A percentile compares a stretch with the other conserved stretches of the same genome.
Conservation (phyloP, 2,113 vertebrate species). For the Cyprichromis sp. region DNA sequence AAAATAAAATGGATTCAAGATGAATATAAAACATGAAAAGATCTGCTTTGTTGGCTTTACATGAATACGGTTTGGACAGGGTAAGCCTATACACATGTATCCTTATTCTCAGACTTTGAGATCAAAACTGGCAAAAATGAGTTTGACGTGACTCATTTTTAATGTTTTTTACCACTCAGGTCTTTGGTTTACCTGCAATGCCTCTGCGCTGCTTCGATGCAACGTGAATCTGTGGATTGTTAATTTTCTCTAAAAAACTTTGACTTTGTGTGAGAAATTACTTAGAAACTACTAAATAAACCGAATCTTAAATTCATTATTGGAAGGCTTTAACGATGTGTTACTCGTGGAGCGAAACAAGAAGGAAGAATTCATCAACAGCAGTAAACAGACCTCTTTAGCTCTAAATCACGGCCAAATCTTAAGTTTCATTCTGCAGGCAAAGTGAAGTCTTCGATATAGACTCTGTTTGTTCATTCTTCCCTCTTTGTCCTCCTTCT, state of each 20-base stretch:
- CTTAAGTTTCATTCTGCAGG: background rate
- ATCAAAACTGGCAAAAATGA: background rate
- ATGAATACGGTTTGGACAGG: background rate
- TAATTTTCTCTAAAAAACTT: background rate
- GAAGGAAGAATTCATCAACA: background rate
- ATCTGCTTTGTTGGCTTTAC: background rate
- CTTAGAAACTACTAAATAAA: background rate
- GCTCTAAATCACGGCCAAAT: background rate
- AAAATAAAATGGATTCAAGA: background rate
- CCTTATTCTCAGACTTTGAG: background rate
- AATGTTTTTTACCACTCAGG: background rate
- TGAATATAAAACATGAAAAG: background rate
- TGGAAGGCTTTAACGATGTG: background rate
- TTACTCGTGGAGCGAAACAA: background rate
- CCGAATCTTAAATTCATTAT: background rate
- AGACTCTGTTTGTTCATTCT: background rate
- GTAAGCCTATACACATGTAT: fast-evolving
- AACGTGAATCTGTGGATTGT: background rate
- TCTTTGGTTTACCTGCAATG: background rate
- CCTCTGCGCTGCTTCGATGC: background rate
- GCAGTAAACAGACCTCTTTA: background rate
- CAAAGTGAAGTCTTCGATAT: background rate
- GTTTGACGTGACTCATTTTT: background rate
- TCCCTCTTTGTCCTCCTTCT: background rate
- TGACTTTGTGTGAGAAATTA: background rate